Evolutionary conservation across 2,797 vertebrate species (phyloP), one percentile per base, ranked within the genome.

Genomic region (Pseudochirops corinnae): DNA sequence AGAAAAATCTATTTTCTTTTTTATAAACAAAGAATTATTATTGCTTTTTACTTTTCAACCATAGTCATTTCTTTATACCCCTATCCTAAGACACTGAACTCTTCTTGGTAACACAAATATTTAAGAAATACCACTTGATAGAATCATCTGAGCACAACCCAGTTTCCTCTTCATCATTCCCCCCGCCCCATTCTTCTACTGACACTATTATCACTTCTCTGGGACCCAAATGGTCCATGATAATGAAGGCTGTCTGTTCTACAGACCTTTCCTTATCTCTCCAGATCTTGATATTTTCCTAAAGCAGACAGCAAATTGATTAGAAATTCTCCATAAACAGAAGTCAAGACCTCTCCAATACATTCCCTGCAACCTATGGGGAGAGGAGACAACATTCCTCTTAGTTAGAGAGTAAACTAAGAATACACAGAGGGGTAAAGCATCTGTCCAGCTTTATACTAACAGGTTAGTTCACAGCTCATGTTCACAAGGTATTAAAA

Each of bases 401-500:
- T 46, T 46, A 24, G 6, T 46, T 82, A 46, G 6, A 82, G 18
- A 24, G n/a, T 46, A 46, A 82, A 82, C 67, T 24, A 39, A 82
- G 67, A 46, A 82, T 46, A 18, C n/a, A 1, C n/a, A 46, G 67
- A 74, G 12, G 18, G 24, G 52, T 12, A 26, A 90, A 24, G 10
- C 39, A 92, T 94, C 39, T 92, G 39, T 6, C 46, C 57, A 33
- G 11, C 6, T 46, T 28, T 67, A n/a, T 74, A 39, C n/a, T 74
- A 74, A 74, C 5, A 39, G 62, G 16, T 21, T 21, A 39, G 33
- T 21, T n/a, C 31, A 21, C 28, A 74, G n/a, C 16, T 33, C 33
- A 74, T 74, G 33, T 74, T 39, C n/a, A 74, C 62, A 74, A 5
- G 91, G 91, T 82, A 97, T 90, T 94, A 94, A 96, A 97, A 96